Evolutionary conservation across 2,797 vertebrate species (phyloP), one percentile per base, ranked within the genome.

Genomic region (Pachyuromys duprasi): DNA sequence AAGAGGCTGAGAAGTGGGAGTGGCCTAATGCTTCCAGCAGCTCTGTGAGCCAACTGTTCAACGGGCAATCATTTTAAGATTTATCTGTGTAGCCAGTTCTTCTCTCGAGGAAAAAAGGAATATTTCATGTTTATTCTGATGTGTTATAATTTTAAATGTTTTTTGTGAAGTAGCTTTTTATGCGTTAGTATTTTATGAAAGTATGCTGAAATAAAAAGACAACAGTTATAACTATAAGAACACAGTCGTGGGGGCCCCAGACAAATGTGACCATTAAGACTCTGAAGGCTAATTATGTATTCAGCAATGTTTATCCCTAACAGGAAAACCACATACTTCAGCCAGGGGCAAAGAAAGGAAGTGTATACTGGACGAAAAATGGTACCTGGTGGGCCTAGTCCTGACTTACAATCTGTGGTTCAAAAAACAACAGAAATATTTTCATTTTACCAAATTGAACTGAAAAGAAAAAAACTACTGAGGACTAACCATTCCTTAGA

Each of bases 131-230:
- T 70, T 53, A 7, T 76, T 69, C 62, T 36, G 2, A 42, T 42
- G n/a, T 36, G 3, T 63, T 89, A 17, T 76, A 60, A 90, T 80
- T 70, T 91, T 94, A 17, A 93, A 39, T 81, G 42, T 80, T 87
- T 53, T 8, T n/a, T n/a, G n/a, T n/a, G n/a, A n/a, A n/a, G n/a
- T n/a, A n/a, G n/a, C n/a, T n/a, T n/a, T 63, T 93, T 53, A 83
- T 28, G 5, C 26, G 13, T 31, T 28, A 42, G 31, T 18, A 13
- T 69, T 84, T 92, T 39, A 11, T n/a, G 36, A 96, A 89, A 62
- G 76, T 78, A n/a, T 3, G 14, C 36, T 55, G n/a, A 33, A 45
- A 31, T 26, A 24, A 33, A n/a, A 84, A 57, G n/a, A 33, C 20
- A 57, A 14, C 22, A 75, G 45, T 14, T 55, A 39, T 31, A 42